Conservation (phyloP, 2,113 vertebrate genomes). For the Theropithecus gelada region DNA sequence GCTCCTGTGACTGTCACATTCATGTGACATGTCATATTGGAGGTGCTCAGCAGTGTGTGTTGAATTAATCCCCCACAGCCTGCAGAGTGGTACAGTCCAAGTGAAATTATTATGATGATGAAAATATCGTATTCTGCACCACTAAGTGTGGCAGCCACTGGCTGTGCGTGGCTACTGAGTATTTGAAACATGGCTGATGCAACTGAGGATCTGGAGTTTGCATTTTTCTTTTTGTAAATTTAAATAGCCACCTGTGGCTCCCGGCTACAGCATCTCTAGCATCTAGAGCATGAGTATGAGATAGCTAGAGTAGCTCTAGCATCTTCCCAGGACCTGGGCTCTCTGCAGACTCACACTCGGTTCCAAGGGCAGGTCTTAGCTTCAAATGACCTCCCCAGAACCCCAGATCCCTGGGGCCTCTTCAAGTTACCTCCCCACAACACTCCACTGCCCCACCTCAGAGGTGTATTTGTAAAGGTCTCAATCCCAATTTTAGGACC, state of each 20-base stretch:
- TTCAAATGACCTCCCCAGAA: not conserved
- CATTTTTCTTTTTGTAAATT: not conserved
- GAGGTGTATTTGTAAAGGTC: not conserved
- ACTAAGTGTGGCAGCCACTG: not conserved
- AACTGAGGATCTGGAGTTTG: not conserved
- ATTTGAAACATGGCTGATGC: rapidly evolving
- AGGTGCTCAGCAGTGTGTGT: rapidly evolving
- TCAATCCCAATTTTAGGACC: not conserved
- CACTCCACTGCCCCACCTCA: no score
- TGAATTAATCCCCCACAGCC: not conserved
- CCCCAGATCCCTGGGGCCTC: no score
- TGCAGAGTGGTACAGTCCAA: rapidly evolving
- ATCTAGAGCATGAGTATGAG: no score
- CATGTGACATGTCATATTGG: no score
- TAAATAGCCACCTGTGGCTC: rapidly evolving
- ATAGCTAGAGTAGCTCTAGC: not conserved
- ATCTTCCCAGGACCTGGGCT: not conserved
- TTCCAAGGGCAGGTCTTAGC: not conserved
- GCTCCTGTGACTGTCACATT: rapidly evolving
- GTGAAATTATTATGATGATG: not conserved
- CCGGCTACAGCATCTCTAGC: not conserved
- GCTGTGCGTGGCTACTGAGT: not conserved
- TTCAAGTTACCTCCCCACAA: no score
- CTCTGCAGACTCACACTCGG: not conserved
- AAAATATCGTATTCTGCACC: rapidly evolving